Evolutionary conservation across 1,140 invertebrate genomes (phyloP), one percentile per base, ranked within the genome.

Genomic region (Drosophila busckii): DNA sequence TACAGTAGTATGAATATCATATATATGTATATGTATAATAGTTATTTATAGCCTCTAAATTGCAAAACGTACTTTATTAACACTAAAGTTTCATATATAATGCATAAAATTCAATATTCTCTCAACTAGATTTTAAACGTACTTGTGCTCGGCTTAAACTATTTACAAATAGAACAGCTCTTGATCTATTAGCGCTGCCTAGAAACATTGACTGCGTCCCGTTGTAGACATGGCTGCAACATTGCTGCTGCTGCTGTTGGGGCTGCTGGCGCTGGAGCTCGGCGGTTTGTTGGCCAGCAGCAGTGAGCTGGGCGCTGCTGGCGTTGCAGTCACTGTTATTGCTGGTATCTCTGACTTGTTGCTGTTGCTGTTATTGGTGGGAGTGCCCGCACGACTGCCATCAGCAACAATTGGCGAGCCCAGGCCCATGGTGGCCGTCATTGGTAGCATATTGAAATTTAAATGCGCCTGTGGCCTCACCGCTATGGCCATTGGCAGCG

Each of bases 301-400:
- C n/a, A 60, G 20, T 13, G 56, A 38, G 16, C n/a, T n/a, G n/a
- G 32, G 16, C 1, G 64, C 59, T 13, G 37, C 56, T 13, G 71
- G 46, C 34, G 69, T 62, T 44, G 62, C 46, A n/a, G 70, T 80
- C 42, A 80, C 66, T 31, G 69, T 73, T 25, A 78, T 78, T 16
- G 69, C 66, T 48, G 66, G 69, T 53, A 78, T 70, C 7, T 67
- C 61, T 25, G 71, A 55, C 38, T 63, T 70, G 46, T 45, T 50
- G 9, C 28, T 19, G 34, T 63, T 70, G 46, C 41, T 50, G 9
- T 23, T 19, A 23, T 50, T 59, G 19, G 60, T 64, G 23, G 69
- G 69, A 5, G 55, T 71, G 10, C 62, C 58, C 9, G 63, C 29
- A n/a, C 54, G 61, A 20, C 66, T 66, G 12, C 37, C 54, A 17